These are phyloP conservation scores for Dysmachus trigonus DNA, from an alignment of 2,888 invertebrate species.

Conservation along the genomic window DNA sequence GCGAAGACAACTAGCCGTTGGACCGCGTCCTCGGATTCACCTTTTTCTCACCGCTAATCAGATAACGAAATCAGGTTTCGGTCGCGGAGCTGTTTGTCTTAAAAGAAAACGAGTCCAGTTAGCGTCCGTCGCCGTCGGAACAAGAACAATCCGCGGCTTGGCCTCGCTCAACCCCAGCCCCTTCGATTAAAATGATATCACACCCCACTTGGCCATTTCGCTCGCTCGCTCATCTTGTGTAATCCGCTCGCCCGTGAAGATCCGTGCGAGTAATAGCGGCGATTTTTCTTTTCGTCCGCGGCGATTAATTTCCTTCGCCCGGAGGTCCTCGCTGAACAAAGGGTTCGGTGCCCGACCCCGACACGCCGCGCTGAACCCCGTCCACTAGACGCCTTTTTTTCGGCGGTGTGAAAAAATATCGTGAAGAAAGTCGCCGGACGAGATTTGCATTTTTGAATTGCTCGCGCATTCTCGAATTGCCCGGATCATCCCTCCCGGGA, in stretches of 20 bases:
- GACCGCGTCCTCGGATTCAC: neutral
- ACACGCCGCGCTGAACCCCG: neutral
- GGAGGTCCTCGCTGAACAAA: neutral
- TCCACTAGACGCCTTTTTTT: neutral
- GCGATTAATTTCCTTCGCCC: slow-evolving; percentile 27
- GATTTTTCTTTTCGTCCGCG: slow-evolving; percentile 30
- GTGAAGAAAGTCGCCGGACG: slow-evolving; percentile 23
- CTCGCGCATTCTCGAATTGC: slow-evolving; percentile 20
- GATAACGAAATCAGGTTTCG: slow-evolving; percentile 31
- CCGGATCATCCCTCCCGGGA: slow-evolving; percentile 8
- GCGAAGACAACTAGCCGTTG: slow-evolving; percentile 13
- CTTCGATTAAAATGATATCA: slow-evolving; percentile 44
- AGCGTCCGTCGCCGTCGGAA: neutral
- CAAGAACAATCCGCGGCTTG: slow-evolving; percentile 35
- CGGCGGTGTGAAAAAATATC: slow-evolving; percentile 27
- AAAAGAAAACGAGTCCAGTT: slow-evolving; percentile 30
- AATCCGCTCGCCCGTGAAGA: neutral
- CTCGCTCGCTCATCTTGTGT: neutral
- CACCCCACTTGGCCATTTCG: neutral
- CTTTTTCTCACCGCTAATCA: slow-evolving; percentile 36
- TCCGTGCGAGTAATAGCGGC: slow-evolving; percentile 19
- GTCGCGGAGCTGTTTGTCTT: slow-evolving; percentile 11
- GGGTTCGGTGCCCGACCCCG: neutral
- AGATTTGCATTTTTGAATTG: slow-evolving; percentile 21
- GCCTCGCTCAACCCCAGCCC: slow-evolving; percentile 38